A percentile compares a stretch with the other conserved stretches of the same genome.
These are phyloP conservation scores for Anodontia alba DNA, from an alignment of 2,888 invertebrate genomes.

Conservation along the genomic window DNA sequence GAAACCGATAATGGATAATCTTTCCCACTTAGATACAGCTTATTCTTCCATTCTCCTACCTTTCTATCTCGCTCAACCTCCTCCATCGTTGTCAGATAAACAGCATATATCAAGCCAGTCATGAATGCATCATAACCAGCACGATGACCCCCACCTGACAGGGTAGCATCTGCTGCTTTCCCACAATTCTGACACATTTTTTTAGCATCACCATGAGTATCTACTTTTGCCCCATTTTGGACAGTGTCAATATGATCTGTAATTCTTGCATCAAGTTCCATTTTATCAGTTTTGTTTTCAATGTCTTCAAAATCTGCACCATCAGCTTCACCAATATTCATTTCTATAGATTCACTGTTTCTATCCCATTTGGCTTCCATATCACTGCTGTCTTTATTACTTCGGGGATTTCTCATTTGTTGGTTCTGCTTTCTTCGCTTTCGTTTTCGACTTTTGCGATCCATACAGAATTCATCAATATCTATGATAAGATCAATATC, in stretches of 20 bases:
- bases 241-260: neutral
- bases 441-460: slow-evolving; percentile 70
- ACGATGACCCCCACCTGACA: slow-evolving; percentile 80
- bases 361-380: neutral
- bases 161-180: slow-evolving; percentile 6
- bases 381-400: neutral
- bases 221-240: neutral
- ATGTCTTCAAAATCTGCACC: neutral
- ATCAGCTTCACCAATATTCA: neutral
- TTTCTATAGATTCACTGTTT: neutral
- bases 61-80: slow-evolving; percentile 46
- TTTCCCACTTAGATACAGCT: slow-evolving; percentile 84
- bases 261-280: neutral
- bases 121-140: slow-evolving; percentile 86
- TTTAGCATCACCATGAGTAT: neutral
- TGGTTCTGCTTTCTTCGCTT: slow-evolving; percentile 61
- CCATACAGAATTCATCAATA: slow-evolving; percentile 68
- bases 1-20: slow-evolving; percentile 83
- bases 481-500: slow-evolving; percentile 84
- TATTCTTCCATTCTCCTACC: slow-evolving; percentile 79
- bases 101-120: slow-evolving; percentile 85
- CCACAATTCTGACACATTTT: neutral
- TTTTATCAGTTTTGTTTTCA: neutral
- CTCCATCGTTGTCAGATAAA: slow-evolving; percentile 65
- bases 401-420: neutral